These are phyloP conservation scores for Agriopis aurantiaria DNA, from an alignment of 2,888 invertebrate species.

Conservation along the genomic window DNA sequence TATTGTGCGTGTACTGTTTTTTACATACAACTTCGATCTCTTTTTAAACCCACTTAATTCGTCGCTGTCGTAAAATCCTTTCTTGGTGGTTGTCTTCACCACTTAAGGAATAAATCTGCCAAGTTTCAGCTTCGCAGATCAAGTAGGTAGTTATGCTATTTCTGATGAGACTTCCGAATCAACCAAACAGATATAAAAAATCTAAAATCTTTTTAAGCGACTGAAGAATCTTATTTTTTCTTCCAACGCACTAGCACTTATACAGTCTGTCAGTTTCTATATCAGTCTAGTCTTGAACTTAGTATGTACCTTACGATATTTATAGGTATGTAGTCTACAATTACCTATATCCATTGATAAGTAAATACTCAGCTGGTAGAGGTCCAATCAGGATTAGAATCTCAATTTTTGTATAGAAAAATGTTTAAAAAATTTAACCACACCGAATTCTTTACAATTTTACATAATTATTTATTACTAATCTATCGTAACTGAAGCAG, in stretches of 20 bases:
- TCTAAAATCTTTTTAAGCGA: not conserved
- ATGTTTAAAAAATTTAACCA: not conserved
- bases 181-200: not conserved
- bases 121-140: too few species aligned
- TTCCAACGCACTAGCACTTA: too few species aligned
- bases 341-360: not conserved
- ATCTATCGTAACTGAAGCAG: constrained; percentile 22
- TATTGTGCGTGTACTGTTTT: not conserved
- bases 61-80: too few species aligned
- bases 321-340: not conserved
- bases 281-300: too few species aligned
- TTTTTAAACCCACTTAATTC: too few species aligned
- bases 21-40: not conserved
- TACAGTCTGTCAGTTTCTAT: too few species aligned
- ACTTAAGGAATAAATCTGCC: too few species aligned
- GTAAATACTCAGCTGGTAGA: not conserved
- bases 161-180: too few species aligned
- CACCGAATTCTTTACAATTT: constrained; percentile 4
- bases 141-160: too few species aligned
- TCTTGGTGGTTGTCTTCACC: too few species aligned
- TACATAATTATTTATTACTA: constrained; percentile 16
- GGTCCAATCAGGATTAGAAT: not conserved
- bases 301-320: too few species aligned
- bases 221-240: too few species aligned
- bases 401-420: not conserved